These are phyloP conservation scores for Anaspis maculata DNA, from an alignment of 2,888 invertebrate genomes.

Conservation along the genomic window DNA sequence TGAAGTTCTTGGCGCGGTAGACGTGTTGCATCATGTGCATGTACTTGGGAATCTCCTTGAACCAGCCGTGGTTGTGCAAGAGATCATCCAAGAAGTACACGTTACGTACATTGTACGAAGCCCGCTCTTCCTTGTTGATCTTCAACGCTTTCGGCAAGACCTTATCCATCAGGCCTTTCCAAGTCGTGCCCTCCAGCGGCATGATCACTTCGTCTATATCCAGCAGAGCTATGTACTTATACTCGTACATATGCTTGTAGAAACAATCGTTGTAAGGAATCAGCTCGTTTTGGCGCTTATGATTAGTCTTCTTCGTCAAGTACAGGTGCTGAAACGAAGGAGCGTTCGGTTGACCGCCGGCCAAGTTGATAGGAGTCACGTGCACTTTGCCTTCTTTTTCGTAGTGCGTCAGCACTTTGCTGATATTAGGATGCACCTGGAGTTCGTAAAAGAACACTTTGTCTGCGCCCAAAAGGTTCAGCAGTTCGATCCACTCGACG, in stretches of 20 bases:
- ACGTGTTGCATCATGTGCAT: slow-evolving; percentile 94
- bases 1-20: slow-evolving; percentile 82
- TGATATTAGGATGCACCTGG: slow-evolving; percentile 86
- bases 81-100: slow-evolving; percentile 88
- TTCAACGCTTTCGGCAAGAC: slow-evolving; percentile 57
- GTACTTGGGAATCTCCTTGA: slow-evolving; percentile 74
- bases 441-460: slow-evolving; percentile 87
- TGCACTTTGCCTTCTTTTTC: slow-evolving; percentile 46
- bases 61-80: slow-evolving; percentile 70
- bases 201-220: slow-evolving; percentile 95
- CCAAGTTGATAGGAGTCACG: slow-evolving; percentile 73
- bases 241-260: slow-evolving; percentile 84
- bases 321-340: slow-evolving; percentile 85
- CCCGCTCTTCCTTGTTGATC: slow-evolving; percentile 57
- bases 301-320: slow-evolving; percentile 81
- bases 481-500: slow-evolving; percentile 90
- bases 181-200: slow-evolving; percentile 65
- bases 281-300: slow-evolving; percentile 90
- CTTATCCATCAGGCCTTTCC: slow-evolving; percentile 71
- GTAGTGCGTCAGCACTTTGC: slow-evolving; percentile 64
- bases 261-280: slow-evolving; percentile 96
- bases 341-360: slow-evolving; percentile 84
- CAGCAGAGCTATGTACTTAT: slow-evolving; percentile 81
- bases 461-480: slow-evolving; percentile 79
- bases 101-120: slow-evolving; percentile 82